Base-by-base conservation (phyloP, 2,113 vertebrate genomes). In the Okapia johnstoni region DNA sequence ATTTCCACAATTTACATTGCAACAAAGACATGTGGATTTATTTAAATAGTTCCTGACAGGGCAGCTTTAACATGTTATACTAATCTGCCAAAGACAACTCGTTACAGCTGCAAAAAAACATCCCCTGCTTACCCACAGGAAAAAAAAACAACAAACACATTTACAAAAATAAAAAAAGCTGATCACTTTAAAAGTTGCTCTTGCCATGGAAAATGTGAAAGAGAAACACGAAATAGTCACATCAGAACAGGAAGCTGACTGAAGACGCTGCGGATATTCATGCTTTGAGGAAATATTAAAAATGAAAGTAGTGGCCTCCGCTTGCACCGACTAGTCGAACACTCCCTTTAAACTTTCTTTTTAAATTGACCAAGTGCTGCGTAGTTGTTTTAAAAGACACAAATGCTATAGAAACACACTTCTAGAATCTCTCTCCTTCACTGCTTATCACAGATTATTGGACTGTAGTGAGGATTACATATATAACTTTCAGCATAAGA, bases 261-360 rank as follows among this genome's bases (percentile, higher is more conserved):
- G 50, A 85, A 60, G 43, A 58, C 7, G 25, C 66, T 21, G 4
- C 2, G 43, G 8, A 63, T 11, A 3, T 66, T 86, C 12, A 80
- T 19, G 36, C 14, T 83, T 86, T 93, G 79, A 93, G 89, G 57
- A 94, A 96, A 88, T 48, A 96, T 23, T 90, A 52, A 85, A 93
- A 96, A 28, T 54, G 80, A 85, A 95, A 97, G 90, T 50, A 43
- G 52, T 21, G 17, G 36, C 23, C 43, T 88, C 88, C 43, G 30
- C 46, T 89, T 79, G 12, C 16, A 91, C n/a, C 28, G 30, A 70
- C 13, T 25, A 73, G 58, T 21, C 30, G 17, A 48, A 36, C 16
- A 14, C 16, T 36, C 33, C 60, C 83, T 93, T 92, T 19, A 48
- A 91, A 48, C 28, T 50, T 73, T 83, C 54, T 73, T 88, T 92